Percentiles rank a stretch among this genome's conserved stretches.
phyloP scores from a whole-genome alignment of 2,888 invertebrate genomes.

The Mesopsocus fuscifrons region DNA sequence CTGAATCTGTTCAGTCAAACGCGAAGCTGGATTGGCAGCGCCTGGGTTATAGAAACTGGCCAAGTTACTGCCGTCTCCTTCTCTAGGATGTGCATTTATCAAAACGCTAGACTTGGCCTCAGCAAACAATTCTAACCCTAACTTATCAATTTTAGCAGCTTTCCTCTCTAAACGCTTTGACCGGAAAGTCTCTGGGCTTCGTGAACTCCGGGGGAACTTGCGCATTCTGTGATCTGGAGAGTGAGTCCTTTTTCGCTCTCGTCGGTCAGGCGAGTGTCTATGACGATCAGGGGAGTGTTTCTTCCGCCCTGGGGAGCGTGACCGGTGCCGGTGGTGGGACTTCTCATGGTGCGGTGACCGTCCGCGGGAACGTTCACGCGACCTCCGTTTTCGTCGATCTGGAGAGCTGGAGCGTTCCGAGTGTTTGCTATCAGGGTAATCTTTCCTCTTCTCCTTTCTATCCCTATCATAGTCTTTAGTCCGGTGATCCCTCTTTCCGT shows the following conservation, averaged over 20 bases:
- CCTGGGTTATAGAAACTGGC: constrained; percentile 59
- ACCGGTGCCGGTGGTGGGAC: not conserved
- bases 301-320: not conserved
- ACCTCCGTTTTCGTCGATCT: not conserved
- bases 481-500: not conserved
- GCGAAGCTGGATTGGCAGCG: constrained; percentile 47
- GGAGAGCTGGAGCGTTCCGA: not conserved
- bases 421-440: not conserved
- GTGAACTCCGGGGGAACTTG: not conserved
- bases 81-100: not conserved
- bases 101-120: not conserved
- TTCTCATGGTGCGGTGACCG: no score
- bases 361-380: not conserved
- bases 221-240: not conserved
- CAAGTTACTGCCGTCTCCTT: constrained; percentile 25
- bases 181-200: not conserved
- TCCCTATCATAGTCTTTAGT: not conserved
- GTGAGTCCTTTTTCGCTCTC: not conserved
- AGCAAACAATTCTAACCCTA: not conserved
- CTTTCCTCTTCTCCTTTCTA: not conserved
- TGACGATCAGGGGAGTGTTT: not conserved
- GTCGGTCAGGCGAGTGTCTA: no score
- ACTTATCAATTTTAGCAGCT: not conserved
- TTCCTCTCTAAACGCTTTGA: not conserved
- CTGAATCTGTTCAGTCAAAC: constrained; percentile 75